phyloP scores from a whole-genome alignment of 1,140 invertebrate genomes.

The Nymphalis io region DNA sequence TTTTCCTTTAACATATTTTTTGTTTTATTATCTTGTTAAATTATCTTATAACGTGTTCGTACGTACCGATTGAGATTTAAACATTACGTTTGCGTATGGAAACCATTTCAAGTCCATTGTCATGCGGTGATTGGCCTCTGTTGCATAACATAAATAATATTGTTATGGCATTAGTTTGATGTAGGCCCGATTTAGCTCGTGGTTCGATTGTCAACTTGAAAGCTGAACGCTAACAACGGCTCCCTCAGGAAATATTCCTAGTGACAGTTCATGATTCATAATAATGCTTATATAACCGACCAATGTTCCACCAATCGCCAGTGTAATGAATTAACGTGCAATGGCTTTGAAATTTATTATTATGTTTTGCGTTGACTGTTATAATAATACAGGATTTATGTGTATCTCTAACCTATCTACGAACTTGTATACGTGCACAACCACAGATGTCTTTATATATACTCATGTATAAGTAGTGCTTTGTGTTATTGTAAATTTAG shows the following conservation, averaged over 20 bases:
- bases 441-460: background rate
- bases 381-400: conserved; percentile 32
- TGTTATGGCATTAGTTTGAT: conserved; percentile 43
- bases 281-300: conserved; percentile 33
- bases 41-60: background rate
- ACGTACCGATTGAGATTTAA: conserved; percentile 16
- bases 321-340: conserved; percentile 36
- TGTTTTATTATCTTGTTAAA: no score
- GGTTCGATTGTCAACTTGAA: conserved; percentile 43
- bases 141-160: conserved; percentile 67
- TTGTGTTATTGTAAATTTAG: background rate
- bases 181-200: conserved; percentile 52
- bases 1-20: no score
- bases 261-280: conserved; percentile 31
- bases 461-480: background rate
- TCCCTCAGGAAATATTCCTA: conserved; percentile 43
- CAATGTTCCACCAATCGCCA: conserved; percentile 29
- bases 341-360: conserved; percentile 36
- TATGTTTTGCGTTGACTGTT: conserved; percentile 33
- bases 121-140: conserved; percentile 54
- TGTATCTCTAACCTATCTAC: conserved; percentile 23
- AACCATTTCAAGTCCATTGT: conserved; percentile 72
- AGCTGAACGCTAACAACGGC: conserved; percentile 42
- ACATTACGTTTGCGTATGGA: conserved; percentile 42
- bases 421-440: conserved; percentile 13